A percentile compares a stretch with the other conserved stretches of the same genome.
Conservation (phyloP, 2,797 vertebrate species). For the Notamacropus eugenii region DNA sequence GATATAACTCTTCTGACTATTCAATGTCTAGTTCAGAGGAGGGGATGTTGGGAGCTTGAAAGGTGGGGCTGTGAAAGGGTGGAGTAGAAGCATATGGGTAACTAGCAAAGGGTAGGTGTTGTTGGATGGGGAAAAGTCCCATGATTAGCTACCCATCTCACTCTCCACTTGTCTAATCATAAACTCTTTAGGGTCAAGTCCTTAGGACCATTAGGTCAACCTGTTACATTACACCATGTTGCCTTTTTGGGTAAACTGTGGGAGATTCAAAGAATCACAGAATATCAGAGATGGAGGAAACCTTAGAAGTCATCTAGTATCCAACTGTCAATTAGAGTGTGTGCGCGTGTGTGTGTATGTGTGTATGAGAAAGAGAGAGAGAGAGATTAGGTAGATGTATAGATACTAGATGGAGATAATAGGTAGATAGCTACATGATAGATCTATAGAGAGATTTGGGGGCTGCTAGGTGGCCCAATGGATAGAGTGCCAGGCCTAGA, state of each 20-base stretch:
- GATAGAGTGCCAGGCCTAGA: not conserved
- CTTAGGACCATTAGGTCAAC: not conserved
- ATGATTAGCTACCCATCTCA: not conserved
- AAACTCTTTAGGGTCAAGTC: not conserved
- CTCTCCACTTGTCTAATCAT: not conserved
- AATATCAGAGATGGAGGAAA: not conserved
- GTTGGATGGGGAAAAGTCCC: not conserved
- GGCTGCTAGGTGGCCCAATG: not conserved
- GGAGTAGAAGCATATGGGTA: not conserved
- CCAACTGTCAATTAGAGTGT: not conserved
- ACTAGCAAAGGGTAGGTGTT: not conserved
- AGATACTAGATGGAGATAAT: no score
- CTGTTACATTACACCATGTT: not conserved
- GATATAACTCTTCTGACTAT: not conserved
- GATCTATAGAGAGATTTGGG: not conserved
- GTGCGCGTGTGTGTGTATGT: no score
- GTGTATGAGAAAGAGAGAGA: no score
- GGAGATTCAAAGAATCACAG: not conserved
- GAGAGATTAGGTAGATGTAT: no score
- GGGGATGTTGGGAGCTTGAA: not conserved
- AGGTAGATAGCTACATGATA: no score
- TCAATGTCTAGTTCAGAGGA: not conserved
- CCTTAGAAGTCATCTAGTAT: not conserved
- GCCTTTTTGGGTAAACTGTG: not conserved
- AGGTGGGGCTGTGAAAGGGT: not conserved